Evolutionary conservation across 2,113 vertebrate genomes (phyloP).

Genomic region (Boleophthalmus pectinirostris): DNA sequence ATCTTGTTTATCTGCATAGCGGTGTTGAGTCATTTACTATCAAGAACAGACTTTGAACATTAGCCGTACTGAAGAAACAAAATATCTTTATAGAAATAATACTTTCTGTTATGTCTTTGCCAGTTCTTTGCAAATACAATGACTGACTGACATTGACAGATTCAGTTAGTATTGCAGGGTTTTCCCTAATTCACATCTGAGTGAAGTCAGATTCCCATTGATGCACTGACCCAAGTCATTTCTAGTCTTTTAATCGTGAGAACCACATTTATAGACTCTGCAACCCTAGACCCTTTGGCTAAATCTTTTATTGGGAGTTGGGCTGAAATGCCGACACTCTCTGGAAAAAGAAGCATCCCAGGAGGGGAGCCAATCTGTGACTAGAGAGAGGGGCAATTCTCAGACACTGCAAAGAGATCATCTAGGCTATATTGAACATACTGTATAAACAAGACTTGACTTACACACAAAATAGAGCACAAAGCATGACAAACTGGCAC

Average conservation of each 20-base stretch:
- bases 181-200: conserved; percentile 42
- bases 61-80: background rate
- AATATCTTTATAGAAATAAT: conserved; percentile 6
- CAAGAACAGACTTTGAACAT: background rate
- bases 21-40: background rate
- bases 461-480: conserved; percentile 2
- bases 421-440: conserved; percentile 26
- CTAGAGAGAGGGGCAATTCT: conserved; percentile 52
- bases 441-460: conserved; percentile 30
- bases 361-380: conserved; percentile 48
- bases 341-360: conserved; percentile 43
- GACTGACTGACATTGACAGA: background rate
- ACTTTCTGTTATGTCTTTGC: conserved; percentile 8
- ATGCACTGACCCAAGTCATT: conserved; percentile 40
- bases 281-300: conserved; percentile 62
- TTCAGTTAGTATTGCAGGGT: conserved; percentile 17
- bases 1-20: background rate
- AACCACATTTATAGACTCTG: conserved; percentile 56
- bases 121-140: conserved; percentile 17
- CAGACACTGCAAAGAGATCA: conserved; percentile 51
- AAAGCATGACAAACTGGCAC: background rate
- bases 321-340: conserved; percentile 36
- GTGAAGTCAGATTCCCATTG: conserved; percentile 50
- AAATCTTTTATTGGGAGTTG: conserved; percentile 61
- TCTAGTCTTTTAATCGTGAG: conserved; percentile 53